These are phyloP conservation scores for Suillia variegata DNA, from an alignment of 2,888 invertebrate species.

Conservation along the genomic window DNA sequence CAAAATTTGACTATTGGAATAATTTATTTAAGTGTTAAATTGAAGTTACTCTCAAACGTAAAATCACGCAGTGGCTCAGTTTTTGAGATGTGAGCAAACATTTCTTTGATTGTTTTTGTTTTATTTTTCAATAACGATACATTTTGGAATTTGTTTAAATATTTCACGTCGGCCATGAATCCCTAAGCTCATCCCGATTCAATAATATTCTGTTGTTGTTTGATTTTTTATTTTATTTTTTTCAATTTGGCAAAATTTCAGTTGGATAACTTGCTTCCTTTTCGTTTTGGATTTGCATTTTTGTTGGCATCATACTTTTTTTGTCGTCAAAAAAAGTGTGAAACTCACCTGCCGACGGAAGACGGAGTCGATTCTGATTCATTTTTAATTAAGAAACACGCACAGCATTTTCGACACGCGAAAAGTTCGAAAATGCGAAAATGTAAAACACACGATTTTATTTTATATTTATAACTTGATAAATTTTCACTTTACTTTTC, in stretches of 20 bases:
- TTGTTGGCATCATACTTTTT: conserved; percentile 1
- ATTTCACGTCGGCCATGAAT: conserved; percentile 63
- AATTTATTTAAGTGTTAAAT: not conserved
- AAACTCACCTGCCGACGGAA: conserved; percentile 53
- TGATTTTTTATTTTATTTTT: too few species aligned
- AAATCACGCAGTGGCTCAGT: conserved; percentile 17
- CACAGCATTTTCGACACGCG: not conserved
- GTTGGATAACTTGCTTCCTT: conserved; percentile 30
- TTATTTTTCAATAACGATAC: too few species aligned
- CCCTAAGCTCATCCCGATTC: conserved; percentile 63
- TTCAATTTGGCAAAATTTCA: conserved; percentile 39
- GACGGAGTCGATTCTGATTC: too few species aligned
- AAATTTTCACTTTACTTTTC: not conserved
- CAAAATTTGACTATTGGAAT: not conserved
- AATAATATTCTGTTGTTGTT: too few species aligned
- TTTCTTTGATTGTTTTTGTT: conserved; percentile 3
- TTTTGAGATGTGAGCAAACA: conserved; percentile 15
- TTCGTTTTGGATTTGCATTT: conserved; percentile 26
- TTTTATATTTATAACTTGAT: not conserved
- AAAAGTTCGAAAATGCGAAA: not conserved
- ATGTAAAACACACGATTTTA: not conserved
- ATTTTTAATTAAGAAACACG: too few species aligned
- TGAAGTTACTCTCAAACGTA: not conserved
- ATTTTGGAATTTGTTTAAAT: too few species aligned
- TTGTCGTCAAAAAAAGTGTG: conserved; percentile 6